phyloP scores from a whole-genome alignment of 2,797 vertebrate genomes.

The Melanotaenia trifasciata region DNA sequence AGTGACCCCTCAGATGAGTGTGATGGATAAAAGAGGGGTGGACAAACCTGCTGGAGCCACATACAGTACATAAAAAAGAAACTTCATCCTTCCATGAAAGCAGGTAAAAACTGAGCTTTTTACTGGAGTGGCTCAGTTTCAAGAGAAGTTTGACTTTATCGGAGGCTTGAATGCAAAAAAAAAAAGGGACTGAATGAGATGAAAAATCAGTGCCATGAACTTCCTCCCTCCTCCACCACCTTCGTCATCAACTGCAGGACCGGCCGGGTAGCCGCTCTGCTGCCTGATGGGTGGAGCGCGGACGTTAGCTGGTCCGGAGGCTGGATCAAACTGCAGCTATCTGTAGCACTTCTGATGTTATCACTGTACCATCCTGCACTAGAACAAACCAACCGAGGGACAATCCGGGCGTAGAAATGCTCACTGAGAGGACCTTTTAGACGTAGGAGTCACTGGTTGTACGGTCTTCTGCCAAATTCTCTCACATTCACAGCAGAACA shows the following conservation, averaged over 20 bases:
- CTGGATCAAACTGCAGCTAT: conserved; percentile 13
- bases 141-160: conserved; percentile 15
- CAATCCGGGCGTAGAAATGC: background rate
- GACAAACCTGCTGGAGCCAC: conserved; percentile 33
- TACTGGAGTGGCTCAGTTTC: conserved; percentile 3
- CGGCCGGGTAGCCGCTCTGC: conserved; percentile 38
- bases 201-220: conserved; percentile 62
- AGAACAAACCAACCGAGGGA: conserved; percentile 20
- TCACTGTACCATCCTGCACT: conserved; percentile 68
- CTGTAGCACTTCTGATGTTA: conserved; percentile 68
- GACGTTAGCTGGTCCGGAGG: conserved; percentile 8
- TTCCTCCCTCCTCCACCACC: background rate
- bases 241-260: conserved; percentile 24
- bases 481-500: conserved; percentile 35
- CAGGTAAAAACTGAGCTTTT: conserved; percentile 60
- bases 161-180: conserved; percentile 13
- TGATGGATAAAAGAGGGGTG: conserved; percentile 40
- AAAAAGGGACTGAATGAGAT: conserved; percentile 24
- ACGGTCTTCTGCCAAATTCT: conserved; percentile 69
- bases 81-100: conserved; percentile 28
- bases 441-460: conserved; percentile 55
- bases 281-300: conserved; percentile 20
- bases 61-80: conserved; percentile 10
- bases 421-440: conserved; percentile 42
- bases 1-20: conserved; percentile 57